Evolutionary conservation across 2,888 invertebrate genomes (phyloP), one percentile per base, ranked within the genome.

Genomic region (Anodontia alba): DNA sequence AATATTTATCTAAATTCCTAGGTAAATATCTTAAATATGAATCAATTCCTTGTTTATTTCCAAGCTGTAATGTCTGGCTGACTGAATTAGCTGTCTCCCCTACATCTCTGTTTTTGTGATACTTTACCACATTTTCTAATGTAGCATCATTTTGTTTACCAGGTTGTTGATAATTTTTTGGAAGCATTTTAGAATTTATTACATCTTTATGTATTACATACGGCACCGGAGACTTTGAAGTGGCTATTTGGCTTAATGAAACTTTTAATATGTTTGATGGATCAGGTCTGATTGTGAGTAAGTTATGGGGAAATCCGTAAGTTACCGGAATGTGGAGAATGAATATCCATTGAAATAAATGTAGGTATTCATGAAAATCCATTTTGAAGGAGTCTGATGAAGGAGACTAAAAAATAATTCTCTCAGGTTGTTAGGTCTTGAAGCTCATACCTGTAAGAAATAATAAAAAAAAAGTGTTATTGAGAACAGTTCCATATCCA

Each of bases 21-120:
- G 62, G 62, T 62, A 62, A 33, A 62, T 62, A 62, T 33, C 62
- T 31, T 29, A 62, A 62, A 62, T 62, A 62, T 62, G 62, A 62
- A 62, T 62, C 62, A 33, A 62, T 62, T 62, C 20, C 62, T 33
- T 62, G 62, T 62, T 62, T 62, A 62, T 62, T 62, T 15, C 62
- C 33, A 33, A 20, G 12, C 10, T 62, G 17, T 62, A 23, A 62
- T 33, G 20, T 62, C 62, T 62, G 31, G 12, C 33, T 17, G 7
- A 33, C 62, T 10, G 62, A 62, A 62, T 62, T 33, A 31, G 1
- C 33, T 29, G 20, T 62, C 23, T 62, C 5, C 20, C 2, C 20
- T 29, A 10, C n/a, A 29, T 7, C 29, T 57, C 7, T 57, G 12
- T 33, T 3, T 62, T 62, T 31, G 31, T 33, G 10, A 33, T 62